Evolutionary conservation across 2,113 vertebrate species (phyloP), one percentile per base, ranked within the genome.

Genomic region (Noturus placidus): DNA sequence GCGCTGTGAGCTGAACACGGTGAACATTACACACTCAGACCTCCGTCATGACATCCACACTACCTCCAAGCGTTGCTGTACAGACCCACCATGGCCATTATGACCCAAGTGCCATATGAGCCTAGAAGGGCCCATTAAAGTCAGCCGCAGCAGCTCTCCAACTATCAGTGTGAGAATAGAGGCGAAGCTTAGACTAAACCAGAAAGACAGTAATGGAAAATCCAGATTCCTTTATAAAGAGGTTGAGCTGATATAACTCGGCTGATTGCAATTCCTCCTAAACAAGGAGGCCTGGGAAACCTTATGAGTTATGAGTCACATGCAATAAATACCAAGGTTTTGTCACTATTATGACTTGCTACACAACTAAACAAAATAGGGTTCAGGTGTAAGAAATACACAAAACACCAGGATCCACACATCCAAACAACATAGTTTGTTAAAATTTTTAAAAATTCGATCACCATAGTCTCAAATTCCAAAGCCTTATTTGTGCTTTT

Each of bases 1-100:
- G 74, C 33, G 81, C 80, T 84, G 33, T 13, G 80, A 83, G 79
- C 61, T 56, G 83, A 85, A 85, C 79, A 27, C 59, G 69, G 72
- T 79, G 86, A 79, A 88, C 87, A 91, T 85, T 85, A 87, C 79
- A 83, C 87, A 87, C 61, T 65, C 78, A 69, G 79, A 38, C 86
- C 70, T 85, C 82, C 54, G n/a, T 82, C 65, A 65, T 88, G 84
- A 87, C 89, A 80, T 85, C 30, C 83, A 67, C 33, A 67, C 79
- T 86, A 85, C 82, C 72, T 81, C 38, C 56, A 76, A 56, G 82
- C 87, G 77, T 74, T 54, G 42, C 76, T 46, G 80, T 59, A 82
- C 83, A 46, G 86, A 61, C 61, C 77, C 33, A 86, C 88, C 61
- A 83, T 22, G 54, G 57, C 72, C 74, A 87, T 87, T 86, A 88